Percentiles rank a stretch among this genome's conserved stretches.
phyloP scores from a whole-genome alignment of 2,113 vertebrate species.

The Etheostoma spectabile region DNA sequence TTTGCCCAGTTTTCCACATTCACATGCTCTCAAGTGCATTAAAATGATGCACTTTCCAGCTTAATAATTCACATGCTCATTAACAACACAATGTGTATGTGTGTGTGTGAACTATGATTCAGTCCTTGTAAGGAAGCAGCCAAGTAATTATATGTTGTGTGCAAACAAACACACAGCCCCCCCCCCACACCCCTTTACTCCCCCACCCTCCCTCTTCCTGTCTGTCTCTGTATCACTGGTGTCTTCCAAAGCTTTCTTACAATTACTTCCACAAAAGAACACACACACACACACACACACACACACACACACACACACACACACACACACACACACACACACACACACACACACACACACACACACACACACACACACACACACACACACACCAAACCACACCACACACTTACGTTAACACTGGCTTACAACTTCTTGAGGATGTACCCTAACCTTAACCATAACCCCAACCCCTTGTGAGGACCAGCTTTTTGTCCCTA shows the following conservation, averaged over 20 bases:
- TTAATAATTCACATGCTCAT: conserved; percentile 70
- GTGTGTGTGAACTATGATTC: conserved; percentile 64
- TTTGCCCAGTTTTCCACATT: not conserved
- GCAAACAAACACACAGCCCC: conserved; percentile 71
- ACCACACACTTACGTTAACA: not conserved
- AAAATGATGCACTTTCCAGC: conserved; percentile 16
- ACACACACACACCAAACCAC: conserved; percentile 3
- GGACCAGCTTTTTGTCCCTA: not conserved
- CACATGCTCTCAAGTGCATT: not conserved
- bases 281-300: conserved; percentile 56
- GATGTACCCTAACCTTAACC: not conserved
- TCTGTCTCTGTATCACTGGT: not conserved
- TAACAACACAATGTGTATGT: conserved; percentile 58
- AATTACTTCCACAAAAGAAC: conserved; percentile 2
- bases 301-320: conserved; percentile 27
- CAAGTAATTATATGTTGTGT: conserved; percentile 79
- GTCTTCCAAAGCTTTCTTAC: conserved; percentile 17
- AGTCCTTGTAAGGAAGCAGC: conserved; percentile 56
- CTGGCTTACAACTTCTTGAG: not conserved
- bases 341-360: conserved; percentile 43
- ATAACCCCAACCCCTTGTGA: not conserved
- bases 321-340: conserved; percentile 74
- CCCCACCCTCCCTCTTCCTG: not conserved
- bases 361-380: conserved; percentile 43
- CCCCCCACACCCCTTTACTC: conserved; percentile 13